A percentile compares a stretch with the other conserved stretches of the same genome.
Conservation (phyloP, 2,888 invertebrate species). For the Temnothorax unifasciatus region DNA sequence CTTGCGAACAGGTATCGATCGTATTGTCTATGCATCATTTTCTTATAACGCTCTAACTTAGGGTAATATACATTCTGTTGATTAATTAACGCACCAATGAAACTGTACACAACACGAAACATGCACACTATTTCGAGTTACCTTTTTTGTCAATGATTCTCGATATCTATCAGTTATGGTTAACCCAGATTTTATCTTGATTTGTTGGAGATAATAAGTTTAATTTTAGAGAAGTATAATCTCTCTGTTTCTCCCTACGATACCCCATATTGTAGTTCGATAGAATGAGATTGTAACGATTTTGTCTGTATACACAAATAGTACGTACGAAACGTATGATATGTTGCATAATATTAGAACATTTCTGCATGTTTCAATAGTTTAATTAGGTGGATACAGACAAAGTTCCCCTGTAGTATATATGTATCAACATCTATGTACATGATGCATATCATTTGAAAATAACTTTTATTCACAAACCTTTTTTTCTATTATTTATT, state of each 20-base stretch:
- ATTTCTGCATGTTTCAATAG: slow-evolving; percentile 40
- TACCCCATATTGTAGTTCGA: slow-evolving; percentile 61
- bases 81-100: slow-evolving; percentile 74
- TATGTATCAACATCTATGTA: slow-evolving; percentile 61
- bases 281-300: slow-evolving; percentile 59
- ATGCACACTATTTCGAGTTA: slow-evolving; percentile 80
- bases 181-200: slow-evolving; percentile 73
- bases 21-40: slow-evolving; percentile 73
- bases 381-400: slow-evolving; percentile 41
- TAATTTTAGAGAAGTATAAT: slow-evolving; percentile 67
- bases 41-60: slow-evolving; percentile 75
- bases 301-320: slow-evolving; percentile 70
- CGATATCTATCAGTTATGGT: slow-evolving; percentile 71
- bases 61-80: slow-evolving; percentile 52
- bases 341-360: slow-evolving; percentile 47
- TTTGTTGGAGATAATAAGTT: slow-evolving; percentile 73
- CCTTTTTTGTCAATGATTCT: slow-evolving; percentile 68
- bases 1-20: slow-evolving; percentile 76
- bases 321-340: slow-evolving; percentile 32
- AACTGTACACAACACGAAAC: slow-evolving; percentile 84
- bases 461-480: neutral
- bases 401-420: slow-evolving; percentile 69
- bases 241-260: slow-evolving; percentile 54
- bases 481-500: neutral
- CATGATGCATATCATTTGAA: slow-evolving; percentile 67